phyloP scores from a whole-genome alignment of 2,797 vertebrate species.

The Gymnothorax javanicus region DNA sequence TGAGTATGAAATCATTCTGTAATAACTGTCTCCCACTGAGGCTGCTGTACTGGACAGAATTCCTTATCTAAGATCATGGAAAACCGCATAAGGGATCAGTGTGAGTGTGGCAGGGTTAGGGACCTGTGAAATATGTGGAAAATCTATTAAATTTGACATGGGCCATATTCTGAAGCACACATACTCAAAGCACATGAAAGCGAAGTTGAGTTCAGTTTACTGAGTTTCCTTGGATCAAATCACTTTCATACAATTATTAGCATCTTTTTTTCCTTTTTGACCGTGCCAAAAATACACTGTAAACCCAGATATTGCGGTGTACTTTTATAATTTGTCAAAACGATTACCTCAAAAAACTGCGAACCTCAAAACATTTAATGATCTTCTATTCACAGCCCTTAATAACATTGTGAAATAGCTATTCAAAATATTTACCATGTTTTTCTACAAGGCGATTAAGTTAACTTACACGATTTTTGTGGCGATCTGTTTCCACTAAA shows the following conservation, averaged over 20 bases:
- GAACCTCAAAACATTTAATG: no score
- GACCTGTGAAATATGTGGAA: not conserved
- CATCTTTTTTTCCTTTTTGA: not conserved
- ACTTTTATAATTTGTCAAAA: no score
- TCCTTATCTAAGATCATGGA: slow-evolving; percentile 9
- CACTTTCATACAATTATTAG: not conserved
- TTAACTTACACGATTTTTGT: no score
- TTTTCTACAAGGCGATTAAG: no score
- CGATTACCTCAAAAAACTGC: no score
- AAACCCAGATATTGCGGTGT: no score
- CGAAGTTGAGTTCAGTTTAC: not conserved
- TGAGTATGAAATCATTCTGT: slow-evolving; percentile 14
- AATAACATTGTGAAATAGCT: no score
- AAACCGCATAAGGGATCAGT: not conserved
- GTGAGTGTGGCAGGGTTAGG: not conserved
- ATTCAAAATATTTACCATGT: no score
- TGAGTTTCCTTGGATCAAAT: not conserved
- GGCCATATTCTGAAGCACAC: not conserved
- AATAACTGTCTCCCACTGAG: not conserved
- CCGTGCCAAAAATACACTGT: no score
- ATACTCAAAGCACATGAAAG: not conserved
- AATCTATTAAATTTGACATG: not conserved
- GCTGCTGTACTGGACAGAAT: not conserved
- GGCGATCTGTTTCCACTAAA: no score
- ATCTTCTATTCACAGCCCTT: no score